Percentiles rank a stretch among this genome's conserved stretches.
phyloP scores from a whole-genome alignment of 2,797 vertebrate genomes.

The Podarcis lilfordi region DNA sequence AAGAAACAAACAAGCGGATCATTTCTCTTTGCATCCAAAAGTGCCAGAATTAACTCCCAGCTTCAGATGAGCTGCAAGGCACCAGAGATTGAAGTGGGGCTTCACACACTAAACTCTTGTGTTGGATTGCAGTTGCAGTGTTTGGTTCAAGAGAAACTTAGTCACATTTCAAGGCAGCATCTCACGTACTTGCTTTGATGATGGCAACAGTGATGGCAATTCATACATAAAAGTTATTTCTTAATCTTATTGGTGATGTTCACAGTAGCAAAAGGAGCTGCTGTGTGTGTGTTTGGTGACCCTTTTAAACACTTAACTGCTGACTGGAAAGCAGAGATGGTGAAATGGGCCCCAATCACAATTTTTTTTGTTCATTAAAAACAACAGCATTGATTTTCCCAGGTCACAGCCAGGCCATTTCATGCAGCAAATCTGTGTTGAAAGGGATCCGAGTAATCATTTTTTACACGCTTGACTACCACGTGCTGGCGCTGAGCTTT shows the following conservation, averaged over 20 bases:
- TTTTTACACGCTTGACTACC: slow-evolving; percentile 70
- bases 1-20: slow-evolving; percentile 49
- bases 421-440: slow-evolving; percentile 63
- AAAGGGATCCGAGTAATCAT: slow-evolving; percentile 70
- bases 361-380: slow-evolving; percentile 62
- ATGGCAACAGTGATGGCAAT: slow-evolving; percentile 46
- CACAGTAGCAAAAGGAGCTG: slow-evolving; percentile 24
- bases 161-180: slow-evolving; percentile 19
- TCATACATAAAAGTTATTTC: slow-evolving; percentile 9
- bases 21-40: slow-evolving; percentile 57
- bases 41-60: slow-evolving; percentile 61
- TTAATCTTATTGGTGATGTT: slow-evolving; percentile 43
- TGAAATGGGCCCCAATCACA: slow-evolving; percentile 47
- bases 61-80: slow-evolving; percentile 43
- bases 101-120: background rate
- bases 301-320: slow-evolving; percentile 26
- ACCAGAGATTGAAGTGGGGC: background rate
- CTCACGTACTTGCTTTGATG: slow-evolving; percentile 7
- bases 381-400: slow-evolving; percentile 69
- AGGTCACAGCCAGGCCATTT: slow-evolving; percentile 71
- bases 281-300: slow-evolving; percentile 18
- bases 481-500: slow-evolving; percentile 57
- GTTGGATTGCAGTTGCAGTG: background rate
- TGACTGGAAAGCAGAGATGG: slow-evolving; percentile 38
- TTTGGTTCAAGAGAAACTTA: slow-evolving; percentile 38